Evolutionary conservation across 92 coral and sea anemone species (phyloP).

Genomic region (Phymanthus crucifer): DNA sequence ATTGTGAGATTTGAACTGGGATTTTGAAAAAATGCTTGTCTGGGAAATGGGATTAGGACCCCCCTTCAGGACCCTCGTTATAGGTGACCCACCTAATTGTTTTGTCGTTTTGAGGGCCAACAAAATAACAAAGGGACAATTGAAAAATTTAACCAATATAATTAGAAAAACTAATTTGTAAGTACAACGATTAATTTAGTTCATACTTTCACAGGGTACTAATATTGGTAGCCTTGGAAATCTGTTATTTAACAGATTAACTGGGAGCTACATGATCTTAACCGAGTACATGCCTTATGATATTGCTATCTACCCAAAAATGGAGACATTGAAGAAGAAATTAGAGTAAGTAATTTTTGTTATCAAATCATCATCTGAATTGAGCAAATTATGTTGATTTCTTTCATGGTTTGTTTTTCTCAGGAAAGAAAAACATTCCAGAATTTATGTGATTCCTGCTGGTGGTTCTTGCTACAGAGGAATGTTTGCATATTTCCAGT

Average conservation of each 20-base stretch:
- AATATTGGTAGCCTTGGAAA: conserved; percentile 70
- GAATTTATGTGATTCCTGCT: conserved; percentile 59
- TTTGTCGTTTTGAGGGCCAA: no score
- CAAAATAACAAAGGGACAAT: no score
- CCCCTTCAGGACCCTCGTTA: no score
- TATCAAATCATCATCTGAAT: neutral
- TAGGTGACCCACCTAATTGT: no score
- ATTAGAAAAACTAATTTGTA: no score
- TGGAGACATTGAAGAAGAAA: conserved; percentile 66
- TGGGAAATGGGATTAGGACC: no score
- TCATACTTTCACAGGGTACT: conserved; percentile 38
- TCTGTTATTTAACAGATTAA: conserved; percentile 63
- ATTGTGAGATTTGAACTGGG: no score
- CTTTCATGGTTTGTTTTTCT: neutral
- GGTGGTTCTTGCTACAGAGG: conserved; percentile 79
- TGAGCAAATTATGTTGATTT: neutral
- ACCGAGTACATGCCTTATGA: conserved; percentile 61
- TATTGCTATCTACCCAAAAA: conserved; percentile 64
- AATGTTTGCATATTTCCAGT: conserved; percentile 69
- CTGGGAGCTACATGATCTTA: conserved; percentile 61
- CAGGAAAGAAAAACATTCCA: conserved; percentile 49
- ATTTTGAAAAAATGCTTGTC: no score
- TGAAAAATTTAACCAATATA: no score
- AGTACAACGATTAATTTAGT: conserved; percentile 15
- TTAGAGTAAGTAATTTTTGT: conserved; percentile 33